Percentiles rank a stretch among this genome's conserved stretches.
Evolutionary conservation across 2,113 vertebrate species (phyloP).

Genomic region (Tragelaphus buxtoni): DNA sequence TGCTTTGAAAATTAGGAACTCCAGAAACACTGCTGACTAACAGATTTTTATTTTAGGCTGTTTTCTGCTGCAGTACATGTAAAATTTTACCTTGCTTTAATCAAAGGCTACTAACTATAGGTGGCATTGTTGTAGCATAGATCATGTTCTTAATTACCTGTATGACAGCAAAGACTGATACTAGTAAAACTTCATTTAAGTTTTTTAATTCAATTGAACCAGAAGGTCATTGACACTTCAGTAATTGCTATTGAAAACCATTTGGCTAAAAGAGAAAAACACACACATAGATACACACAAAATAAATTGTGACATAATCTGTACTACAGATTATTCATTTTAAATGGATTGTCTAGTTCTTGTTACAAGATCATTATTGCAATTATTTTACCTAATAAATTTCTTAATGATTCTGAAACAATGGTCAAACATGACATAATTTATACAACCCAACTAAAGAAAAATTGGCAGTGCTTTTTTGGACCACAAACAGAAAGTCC

Average conservation of each 20-base stretch:
- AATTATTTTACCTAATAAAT: conserved; percentile 71
- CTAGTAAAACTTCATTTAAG: conserved; percentile 78
- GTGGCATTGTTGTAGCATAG: conserved; percentile 66
- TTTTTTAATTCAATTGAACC: conserved; percentile 79
- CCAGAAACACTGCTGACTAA: background rate
- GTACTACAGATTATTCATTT: conserved; percentile 71
- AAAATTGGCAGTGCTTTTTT: conserved; percentile 48
- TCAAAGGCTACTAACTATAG: conserved; percentile 52
- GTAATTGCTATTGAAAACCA: conserved; percentile 81
- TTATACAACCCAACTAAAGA: conserved; percentile 39
- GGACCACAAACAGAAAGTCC: background rate
- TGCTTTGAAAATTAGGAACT: background rate
- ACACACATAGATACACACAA: conserved; percentile 34
- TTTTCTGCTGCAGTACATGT: background rate
- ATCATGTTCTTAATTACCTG: conserved; percentile 63
- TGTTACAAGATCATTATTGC: conserved; percentile 67
- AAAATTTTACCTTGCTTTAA: conserved; percentile 46
- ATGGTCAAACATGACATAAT: conserved; percentile 52
- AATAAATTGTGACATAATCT: conserved; percentile 64
- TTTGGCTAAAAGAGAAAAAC: conserved; percentile 75
- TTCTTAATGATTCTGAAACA: conserved; percentile 65
- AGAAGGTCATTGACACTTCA: conserved; percentile 78
- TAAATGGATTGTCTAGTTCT: conserved; percentile 72
- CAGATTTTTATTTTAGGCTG: background rate
- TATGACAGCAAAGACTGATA: conserved; percentile 70